These are phyloP conservation scores for Drosophila setifemur DNA, from an alignment of 1,140 invertebrate species.

Conservation along the genomic window DNA sequence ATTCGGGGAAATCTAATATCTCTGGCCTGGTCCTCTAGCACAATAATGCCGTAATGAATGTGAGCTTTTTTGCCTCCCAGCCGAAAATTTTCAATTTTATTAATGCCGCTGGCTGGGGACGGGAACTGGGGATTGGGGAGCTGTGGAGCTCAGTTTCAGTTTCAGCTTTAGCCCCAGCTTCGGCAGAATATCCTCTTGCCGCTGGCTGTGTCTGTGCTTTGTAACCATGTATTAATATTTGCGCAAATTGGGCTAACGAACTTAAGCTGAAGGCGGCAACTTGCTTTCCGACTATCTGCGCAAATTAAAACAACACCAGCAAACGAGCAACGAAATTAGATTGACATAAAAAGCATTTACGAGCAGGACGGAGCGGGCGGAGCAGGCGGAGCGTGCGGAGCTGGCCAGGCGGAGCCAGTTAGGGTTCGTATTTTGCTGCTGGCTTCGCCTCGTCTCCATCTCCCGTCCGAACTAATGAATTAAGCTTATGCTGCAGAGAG, in stretches of 20 bases:
- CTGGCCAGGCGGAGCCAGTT: neutral
- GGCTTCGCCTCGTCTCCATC: neutral
- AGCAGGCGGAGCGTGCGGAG: neutral
- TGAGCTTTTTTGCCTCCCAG: constrained; percentile 27
- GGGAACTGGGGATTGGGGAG: no score
- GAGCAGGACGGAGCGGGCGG: constrained; percentile 14
- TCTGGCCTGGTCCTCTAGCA: constrained; percentile 37
- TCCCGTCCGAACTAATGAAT: constrained; percentile 60
- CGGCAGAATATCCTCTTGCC: constrained; percentile 3
- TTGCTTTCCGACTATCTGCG: constrained; percentile 42
- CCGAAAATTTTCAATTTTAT: constrained; percentile 72
- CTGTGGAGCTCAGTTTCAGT: neutral
- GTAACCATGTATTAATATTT: constrained; percentile 77
- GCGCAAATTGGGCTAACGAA: constrained; percentile 76
- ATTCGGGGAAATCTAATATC: constrained; percentile 68
- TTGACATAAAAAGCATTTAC: constrained; percentile 69
- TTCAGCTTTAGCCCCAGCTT: neutral
- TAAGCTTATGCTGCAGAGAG: constrained; percentile 63
- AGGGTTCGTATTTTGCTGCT: neutral
- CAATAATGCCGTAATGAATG: constrained; percentile 74
- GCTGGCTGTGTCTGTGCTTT: constrained; percentile 39
- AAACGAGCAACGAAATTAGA: constrained; percentile 77
- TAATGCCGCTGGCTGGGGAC: constrained; percentile 24
- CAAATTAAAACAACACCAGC: constrained; percentile 77
- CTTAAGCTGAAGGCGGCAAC: constrained; percentile 59